Base-by-base conservation (phyloP, 2,888 invertebrate genomes). In the Dioctria rufipes region DNA sequence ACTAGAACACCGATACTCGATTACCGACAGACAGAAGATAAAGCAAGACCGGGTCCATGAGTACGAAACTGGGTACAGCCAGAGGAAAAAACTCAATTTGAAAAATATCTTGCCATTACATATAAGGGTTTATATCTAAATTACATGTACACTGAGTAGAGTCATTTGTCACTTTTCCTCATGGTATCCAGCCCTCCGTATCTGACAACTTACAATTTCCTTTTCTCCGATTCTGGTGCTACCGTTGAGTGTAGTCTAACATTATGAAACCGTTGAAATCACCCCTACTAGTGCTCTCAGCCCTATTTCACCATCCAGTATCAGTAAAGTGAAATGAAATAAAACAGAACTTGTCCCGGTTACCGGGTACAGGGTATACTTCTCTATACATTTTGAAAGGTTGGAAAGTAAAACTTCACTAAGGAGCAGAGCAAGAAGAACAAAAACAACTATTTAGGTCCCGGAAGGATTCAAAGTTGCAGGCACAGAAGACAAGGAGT, bases 131-230 rank as follows among this genome's bases (percentile, higher is more conserved):
- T 84, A 84, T 84, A 84, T 84, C 84, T 84, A 84, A 84, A 84
- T 84, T 84, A 84, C 84, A 84, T 84, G 83, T 84, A 84, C 84
- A 83, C 83, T 83, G 84, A 84, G 83, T 83, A 83, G 80, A 84
- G 83, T 83, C 84, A 84, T 84, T 84, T 84, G 84, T 84, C 84
- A 84, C 82, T 83, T 82, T 60, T 46, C 60, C 43, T 75, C 75
- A 60, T 61, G 61, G 75, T 75, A 75, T 60, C 75, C 75, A 75
- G 80, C 82, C 69, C 78, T 82, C 81, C 83, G 82, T 83, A 83
- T 84, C 81, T 83, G 83, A 84, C 83, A 84, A 83, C 80, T 84
- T 82, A 82, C 82, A 83, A 83, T 84, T 84, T 83, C 83, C 82
- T 82, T 83, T 84, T 82, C 79, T 79, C 79, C 81, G 42, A 54